These are phyloP conservation scores for Aythya baeri DNA, from an alignment of 2,113 vertebrate genomes.

Conservation along the genomic window DNA sequence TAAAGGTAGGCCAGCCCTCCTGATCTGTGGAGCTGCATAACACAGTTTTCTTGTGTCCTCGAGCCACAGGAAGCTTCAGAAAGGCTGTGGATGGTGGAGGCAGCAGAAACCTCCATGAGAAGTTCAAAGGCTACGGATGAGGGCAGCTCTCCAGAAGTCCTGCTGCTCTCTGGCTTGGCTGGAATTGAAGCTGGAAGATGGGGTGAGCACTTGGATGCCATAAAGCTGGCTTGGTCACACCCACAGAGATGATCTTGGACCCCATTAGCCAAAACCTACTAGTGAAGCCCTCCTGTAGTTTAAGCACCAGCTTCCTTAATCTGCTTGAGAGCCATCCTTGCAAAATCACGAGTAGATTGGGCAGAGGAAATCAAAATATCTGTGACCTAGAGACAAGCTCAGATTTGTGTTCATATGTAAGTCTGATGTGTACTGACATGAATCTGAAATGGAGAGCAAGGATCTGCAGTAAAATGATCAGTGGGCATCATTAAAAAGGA, in stretches of 20 bases:
- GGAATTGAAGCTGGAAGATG: background rate
- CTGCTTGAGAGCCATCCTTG: background rate
- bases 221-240: background rate
- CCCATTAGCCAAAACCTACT: background rate
- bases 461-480: background rate
- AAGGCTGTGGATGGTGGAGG: background rate
- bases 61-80: background rate
- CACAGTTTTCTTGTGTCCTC: accelerated
- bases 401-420: background rate
- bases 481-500: background rate
- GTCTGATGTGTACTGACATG: background rate
- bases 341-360: background rate
- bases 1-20: background rate
- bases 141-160: background rate
- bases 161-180: constrained; percentile 8
- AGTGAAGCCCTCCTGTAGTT: background rate
- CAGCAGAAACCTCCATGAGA: background rate
- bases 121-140: background rate
- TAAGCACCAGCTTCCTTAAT: background rate
- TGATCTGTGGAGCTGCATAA: background rate
- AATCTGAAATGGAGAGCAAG: background rate
- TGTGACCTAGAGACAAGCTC: background rate
- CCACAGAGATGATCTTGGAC: background rate
- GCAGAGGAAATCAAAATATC: background rate
- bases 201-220: background rate